Percentiles rank a stretch among this genome's conserved stretches.
Conservation (phyloP, 2,797 vertebrate species). For the Oreochromis mossambicus region DNA sequence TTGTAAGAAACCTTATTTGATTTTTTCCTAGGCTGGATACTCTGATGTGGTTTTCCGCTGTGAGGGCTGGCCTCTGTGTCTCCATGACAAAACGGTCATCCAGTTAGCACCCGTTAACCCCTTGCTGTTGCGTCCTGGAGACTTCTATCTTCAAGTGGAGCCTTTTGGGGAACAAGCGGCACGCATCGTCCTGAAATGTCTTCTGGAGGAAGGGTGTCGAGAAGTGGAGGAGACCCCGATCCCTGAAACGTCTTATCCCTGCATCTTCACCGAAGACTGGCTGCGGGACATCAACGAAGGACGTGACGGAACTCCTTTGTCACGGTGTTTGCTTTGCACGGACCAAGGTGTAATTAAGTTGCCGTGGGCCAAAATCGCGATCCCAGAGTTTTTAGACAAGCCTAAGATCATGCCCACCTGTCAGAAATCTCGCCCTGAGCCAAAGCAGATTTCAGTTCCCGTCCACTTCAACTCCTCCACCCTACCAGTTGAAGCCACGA, state of each 20-base stretch:
- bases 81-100: conserved; percentile 85
- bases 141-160: conserved; percentile 94
- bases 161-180: conserved; percentile 84
- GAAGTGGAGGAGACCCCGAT: conserved; percentile 82
- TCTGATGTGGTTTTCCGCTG: conserved; percentile 87
- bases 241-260: conserved; percentile 78
- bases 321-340: conserved; percentile 85
- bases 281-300: conserved; percentile 81
- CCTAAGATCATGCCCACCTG: conserved; percentile 59
- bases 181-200: conserved; percentile 85
- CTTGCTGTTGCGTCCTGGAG: conserved; percentile 86
- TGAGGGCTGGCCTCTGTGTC: conserved; percentile 93
- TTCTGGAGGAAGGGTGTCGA: conserved; percentile 80
- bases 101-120: conserved; percentile 89
- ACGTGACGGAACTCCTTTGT: conserved; percentile 73
- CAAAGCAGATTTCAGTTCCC: conserved; percentile 22
- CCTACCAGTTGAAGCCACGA: conserved; percentile 66
- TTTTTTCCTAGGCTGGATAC: conserved; percentile 79
- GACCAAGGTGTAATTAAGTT: conserved; percentile 84
- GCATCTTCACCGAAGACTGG: conserved; percentile 89
- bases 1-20: background rate
- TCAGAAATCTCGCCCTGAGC: conserved; percentile 41
- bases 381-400: conserved; percentile 84
- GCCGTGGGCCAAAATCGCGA: conserved; percentile 82
- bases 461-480: conserved; percentile 57